Evolutionary conservation across 2,113 vertebrate species (phyloP).

Genomic region (Psophia crepitans): DNA sequence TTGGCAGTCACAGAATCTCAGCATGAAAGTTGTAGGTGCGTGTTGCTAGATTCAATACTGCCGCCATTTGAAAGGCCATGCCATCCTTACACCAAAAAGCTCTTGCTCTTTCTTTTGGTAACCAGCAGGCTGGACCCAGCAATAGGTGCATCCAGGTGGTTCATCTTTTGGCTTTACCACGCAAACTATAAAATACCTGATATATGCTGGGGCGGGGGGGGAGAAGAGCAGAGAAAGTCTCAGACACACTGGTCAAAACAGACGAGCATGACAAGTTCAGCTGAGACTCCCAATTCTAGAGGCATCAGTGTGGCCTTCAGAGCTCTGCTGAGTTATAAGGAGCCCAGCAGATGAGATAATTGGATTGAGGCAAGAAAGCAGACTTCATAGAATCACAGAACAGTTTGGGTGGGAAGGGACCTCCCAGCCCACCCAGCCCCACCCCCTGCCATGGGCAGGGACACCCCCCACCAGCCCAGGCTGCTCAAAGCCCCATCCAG

Average conservation of each 20-base stretch:
- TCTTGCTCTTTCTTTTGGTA: constrained; percentile 68
- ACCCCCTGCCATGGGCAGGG: no score
- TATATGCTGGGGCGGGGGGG: accelerated
- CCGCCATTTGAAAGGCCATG: neutral
- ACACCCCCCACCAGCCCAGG: no score
- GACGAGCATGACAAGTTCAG: neutral
- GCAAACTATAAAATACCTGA: constrained; percentile 68
- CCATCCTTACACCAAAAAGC: constrained; percentile 36
- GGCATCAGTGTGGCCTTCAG: neutral
- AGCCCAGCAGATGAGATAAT: neutral
- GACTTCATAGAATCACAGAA: no score
- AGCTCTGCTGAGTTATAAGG: neutral
- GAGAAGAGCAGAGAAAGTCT: no score
- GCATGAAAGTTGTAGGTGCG: no score
- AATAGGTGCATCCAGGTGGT: constrained; percentile 40
- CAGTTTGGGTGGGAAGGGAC: no score
- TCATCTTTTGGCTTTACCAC: constrained; percentile 55
- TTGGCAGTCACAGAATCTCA: neutral
- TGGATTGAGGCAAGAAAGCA: neutral
- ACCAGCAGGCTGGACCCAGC: constrained; percentile 66
- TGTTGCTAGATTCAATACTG: constrained; percentile 59
- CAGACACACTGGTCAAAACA: neutral
- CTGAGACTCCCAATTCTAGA: neutral
- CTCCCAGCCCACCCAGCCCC: no score
- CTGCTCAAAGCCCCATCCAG: no score